Conservation (phyloP, 2,888 invertebrate species). For the Drosophila diplacantha region DNA sequence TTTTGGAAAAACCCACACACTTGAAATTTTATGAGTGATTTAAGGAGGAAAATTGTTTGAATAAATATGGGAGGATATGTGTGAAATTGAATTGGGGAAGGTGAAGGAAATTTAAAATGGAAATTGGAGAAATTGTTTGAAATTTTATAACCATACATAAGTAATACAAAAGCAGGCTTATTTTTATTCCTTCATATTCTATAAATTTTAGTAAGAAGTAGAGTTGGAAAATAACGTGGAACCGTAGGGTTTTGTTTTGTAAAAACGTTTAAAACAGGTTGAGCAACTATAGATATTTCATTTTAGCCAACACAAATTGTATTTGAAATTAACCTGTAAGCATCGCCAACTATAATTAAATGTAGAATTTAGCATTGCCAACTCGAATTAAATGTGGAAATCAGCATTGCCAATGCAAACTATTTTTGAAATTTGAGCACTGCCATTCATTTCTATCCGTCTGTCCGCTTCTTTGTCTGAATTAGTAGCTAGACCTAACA, state of each 20-base stretch:
- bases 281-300: neutral
- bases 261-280: neutral
- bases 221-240: neutral
- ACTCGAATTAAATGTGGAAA: neutral
- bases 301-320: neutral
- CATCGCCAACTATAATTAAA: neutral
- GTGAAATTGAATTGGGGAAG: conserved; percentile 6
- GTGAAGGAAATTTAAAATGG: conserved; percentile 17
- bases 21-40: conserved; percentile 23
- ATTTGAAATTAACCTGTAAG: neutral
- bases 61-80: conserved; percentile 5
- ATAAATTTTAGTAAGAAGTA: neutral
- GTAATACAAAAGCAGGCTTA: neutral
- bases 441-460: neutral
- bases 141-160: conserved; percentile 15
- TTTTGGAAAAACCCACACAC: neutral
- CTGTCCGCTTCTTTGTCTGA: neutral
- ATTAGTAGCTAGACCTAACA: neutral
- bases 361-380: neutral
- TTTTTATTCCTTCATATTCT: neutral
- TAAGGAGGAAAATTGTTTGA: conserved; percentile 15
- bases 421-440: neutral
- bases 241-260: no score
- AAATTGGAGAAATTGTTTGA: conserved; percentile 15
- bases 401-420: no score